Percentiles rank a stretch among this genome's conserved stretches.
phyloP scores from a whole-genome alignment of 2,797 vertebrate genomes.

The Notoglanidium macrostoma region DNA sequence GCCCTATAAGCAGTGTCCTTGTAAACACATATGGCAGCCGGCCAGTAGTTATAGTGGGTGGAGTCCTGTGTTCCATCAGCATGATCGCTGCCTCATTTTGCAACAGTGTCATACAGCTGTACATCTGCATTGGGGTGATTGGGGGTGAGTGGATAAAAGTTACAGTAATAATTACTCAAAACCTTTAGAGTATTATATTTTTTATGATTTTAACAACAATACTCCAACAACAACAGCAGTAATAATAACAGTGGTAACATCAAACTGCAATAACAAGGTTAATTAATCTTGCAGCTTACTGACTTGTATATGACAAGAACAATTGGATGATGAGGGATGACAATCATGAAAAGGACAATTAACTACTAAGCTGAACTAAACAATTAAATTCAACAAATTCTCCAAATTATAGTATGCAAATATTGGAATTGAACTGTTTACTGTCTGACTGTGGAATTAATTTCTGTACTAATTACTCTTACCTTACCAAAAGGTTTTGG shows the following conservation, averaged over 20 bases:
- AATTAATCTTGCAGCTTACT: background rate
- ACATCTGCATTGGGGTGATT: conserved; percentile 89
- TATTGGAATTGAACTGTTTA: background rate
- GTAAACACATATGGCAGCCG: conserved; percentile 95
- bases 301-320: background rate
- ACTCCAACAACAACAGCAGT: background rate
- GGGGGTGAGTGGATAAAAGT: conserved; percentile 78
- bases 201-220: background rate
- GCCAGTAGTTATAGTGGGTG: conserved; percentile 90
- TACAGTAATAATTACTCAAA: background rate
- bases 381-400: background rate
- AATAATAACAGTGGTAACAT: background rate
- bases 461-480: background rate
- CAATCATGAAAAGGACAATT: background rate
- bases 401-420: background rate
- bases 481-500: conserved; percentile 81
- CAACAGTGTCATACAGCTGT: conserved; percentile 83
- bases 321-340: background rate
- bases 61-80: conserved; percentile 81
- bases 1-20: conserved; percentile 93
- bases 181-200: background rate
- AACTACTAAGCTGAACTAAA: background rate
- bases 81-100: conserved; percentile 93
- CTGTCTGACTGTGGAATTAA: background rate
- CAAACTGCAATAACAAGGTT: background rate